Base-by-base conservation (phyloP, 92 coral and sea anemone genomes). In the Palythoa grandis region DNA sequence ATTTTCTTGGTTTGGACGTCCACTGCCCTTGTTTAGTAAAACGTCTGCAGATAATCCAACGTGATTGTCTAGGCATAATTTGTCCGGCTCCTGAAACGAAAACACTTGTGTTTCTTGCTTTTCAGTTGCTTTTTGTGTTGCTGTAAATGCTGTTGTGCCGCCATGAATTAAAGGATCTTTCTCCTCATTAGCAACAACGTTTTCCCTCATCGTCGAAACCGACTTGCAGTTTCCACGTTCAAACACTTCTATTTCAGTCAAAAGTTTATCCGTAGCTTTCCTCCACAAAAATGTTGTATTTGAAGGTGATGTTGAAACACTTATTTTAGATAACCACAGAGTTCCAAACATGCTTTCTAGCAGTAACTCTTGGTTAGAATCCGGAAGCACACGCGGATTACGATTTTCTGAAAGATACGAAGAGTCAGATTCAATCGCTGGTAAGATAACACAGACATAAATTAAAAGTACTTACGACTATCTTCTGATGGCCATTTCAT, bases 331-430 rank as follows among this genome's bases (percentile, higher is more conserved):
- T 7, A 80, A 15, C 85, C 85, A 80, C 24, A 80, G 47, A 66
- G 85, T 66, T 35, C 85, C 85, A 23, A 66, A 80, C 75, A 80
- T 66, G 75, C 66, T 69, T 66, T 80, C 63, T 22, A 65, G 74
- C 74, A 80, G 39, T 39, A 66, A 24, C 22, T 67, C 74, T 15
- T 22, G 60, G 37, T 20, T 23, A 7, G 10, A 15, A 20, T 43
- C 39, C 16, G 47, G 17, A 50, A 7, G 23, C 4, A 43, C 15
- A 22, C 29, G 6, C 43, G 2, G 85, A 43, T 66, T 20, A 22
- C n/a, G 74, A 24, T 47, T 69, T 65, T 39, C 72, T 66, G 35
- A 70, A 40, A 61, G 58, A 80, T 14, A 47, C 12, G 24, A 67
- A 38, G 7, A 65, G 8, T 22, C n/a, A 79, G 17, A 38, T n/a